phyloP scores from a whole-genome alignment of 2,113 vertebrate species.

The Nettapus auritus region DNA sequence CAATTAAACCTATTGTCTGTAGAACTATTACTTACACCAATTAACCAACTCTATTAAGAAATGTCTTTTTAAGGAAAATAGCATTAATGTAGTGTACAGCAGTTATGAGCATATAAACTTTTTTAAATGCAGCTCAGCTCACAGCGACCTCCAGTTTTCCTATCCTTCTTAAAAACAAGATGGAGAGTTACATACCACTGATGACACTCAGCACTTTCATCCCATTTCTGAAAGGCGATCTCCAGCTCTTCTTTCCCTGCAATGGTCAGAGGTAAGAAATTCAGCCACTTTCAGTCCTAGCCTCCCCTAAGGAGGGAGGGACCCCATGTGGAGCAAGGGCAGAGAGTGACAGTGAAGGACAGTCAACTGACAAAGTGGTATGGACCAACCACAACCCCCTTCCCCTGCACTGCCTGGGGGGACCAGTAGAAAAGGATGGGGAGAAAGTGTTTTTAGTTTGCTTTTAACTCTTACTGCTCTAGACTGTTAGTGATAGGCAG shows the following conservation, averaged over 20 bases:
- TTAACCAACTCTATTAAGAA: not conserved
- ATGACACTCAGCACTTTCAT: constrained; percentile 85
- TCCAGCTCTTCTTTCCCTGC: constrained; percentile 89
- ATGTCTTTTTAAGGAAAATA: not conserved
- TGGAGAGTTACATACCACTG: constrained; percentile 82
- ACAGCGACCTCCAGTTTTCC: not conserved
- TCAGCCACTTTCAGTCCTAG: not conserved
- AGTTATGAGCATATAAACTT: not conserved
- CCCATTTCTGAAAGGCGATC: constrained; percentile 80
- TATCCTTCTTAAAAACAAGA: not conserved
- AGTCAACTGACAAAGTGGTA: not conserved
- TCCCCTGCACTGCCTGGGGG: not conserved
- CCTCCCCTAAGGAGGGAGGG: not conserved
- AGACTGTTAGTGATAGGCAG: not conserved
- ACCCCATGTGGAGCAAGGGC: not conserved
- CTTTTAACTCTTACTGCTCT: not conserved
- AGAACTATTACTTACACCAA: not conserved
- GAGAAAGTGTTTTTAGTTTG: not conserved
- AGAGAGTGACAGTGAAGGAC: not conserved
- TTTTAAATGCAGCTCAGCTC: not conserved
- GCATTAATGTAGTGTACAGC: not conserved
- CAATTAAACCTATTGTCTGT: not conserved
- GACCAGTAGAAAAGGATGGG: not conserved
- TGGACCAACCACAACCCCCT: not conserved
- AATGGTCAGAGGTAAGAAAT: not conserved